Base-by-base conservation (phyloP, 2,888 invertebrate species). In the Spilarctia lutea region DNA sequence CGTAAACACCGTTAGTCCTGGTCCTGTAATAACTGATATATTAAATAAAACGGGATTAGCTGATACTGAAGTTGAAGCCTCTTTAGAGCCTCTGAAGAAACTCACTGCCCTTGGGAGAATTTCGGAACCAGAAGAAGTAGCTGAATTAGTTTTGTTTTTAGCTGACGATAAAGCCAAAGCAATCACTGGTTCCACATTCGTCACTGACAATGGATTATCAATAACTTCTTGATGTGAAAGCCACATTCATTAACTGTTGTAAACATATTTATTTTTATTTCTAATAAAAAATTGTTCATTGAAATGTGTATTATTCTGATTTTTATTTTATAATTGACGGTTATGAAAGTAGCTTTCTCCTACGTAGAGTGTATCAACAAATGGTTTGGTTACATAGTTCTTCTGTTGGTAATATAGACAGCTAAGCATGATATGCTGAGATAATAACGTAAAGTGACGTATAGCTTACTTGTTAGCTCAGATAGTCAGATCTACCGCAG, bases 1-100 rank as follows among this genome's bases (percentile, higher is more conserved):
- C 63, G 98, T 98, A 0, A 87, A 88, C 71, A 71, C 81, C 8
- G 81, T 87, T 0, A 86, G 84, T 63, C 86, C 87, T 20, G 87
- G 86, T 10, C 80, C 81, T 0, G 85, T 79, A 2, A 52, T 27
- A 4, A 75, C 78, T 52, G 81, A 81, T 63, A 74, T 20, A 72
- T 1, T 74, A 1, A 65, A 74, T 20, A 71, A 48, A 27, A 45
- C 33, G 3, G 77, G 75, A 16, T 24, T 11, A 27, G 65, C 3
- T 24, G 52, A 67, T 11, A 63, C 4, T 30, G 39, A 72, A 52
- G 8, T 24, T 1, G 42, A 73, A 20, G 33, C 39, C 0, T 11
- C 10, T 24, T 60, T 65, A 16, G 70, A 70, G 42, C 0, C 2
- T 2, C 33, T 67, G 63, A 71, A 68, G 67, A 65, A 65, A 20